Evolutionary conservation across 2,888 invertebrate genomes (phyloP).

Genomic region (Drosophila atripex): DNA sequence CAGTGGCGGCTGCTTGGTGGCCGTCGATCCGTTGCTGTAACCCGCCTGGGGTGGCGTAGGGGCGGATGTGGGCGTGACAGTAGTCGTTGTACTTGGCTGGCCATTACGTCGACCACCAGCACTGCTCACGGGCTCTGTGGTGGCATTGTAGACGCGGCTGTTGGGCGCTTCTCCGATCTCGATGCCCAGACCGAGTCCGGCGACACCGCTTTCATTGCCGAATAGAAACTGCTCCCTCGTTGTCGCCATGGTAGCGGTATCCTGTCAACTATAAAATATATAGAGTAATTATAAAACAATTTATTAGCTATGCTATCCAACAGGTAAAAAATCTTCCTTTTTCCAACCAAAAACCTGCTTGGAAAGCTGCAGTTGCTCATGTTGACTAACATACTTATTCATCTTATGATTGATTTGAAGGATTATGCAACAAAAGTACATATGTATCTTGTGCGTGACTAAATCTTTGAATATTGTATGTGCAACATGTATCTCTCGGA

Average conservation of each 20-base stretch:
- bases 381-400: neutral
- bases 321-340: neutral
- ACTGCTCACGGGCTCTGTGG: constrained; percentile 71
- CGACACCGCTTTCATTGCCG: constrained; percentile 47
- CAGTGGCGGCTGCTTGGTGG: constrained; percentile 43
- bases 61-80: constrained; percentile 4
- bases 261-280: constrained; percentile 48
- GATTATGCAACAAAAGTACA: constrained; percentile 49
- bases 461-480: neutral
- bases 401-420: constrained; percentile 46
- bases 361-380: neutral
- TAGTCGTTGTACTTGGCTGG: constrained; percentile 38
- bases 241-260: constrained; percentile 63
- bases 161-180: constrained; percentile 64
- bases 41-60: constrained; percentile 2
- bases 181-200: constrained; percentile 72
- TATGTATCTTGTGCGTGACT: constrained; percentile 34
- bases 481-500: constrained; percentile 6
- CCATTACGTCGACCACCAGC: constrained; percentile 57
- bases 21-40: constrained; percentile 26
- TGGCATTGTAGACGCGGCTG: constrained; percentile 73
- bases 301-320: neutral
- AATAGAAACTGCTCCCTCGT: constrained; percentile 78
- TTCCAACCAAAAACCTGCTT: neutral
- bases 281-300: neutral